Evolutionary conservation across 1,140 invertebrate genomes (phyloP).

Genomic region (Drosophila orosa): DNA sequence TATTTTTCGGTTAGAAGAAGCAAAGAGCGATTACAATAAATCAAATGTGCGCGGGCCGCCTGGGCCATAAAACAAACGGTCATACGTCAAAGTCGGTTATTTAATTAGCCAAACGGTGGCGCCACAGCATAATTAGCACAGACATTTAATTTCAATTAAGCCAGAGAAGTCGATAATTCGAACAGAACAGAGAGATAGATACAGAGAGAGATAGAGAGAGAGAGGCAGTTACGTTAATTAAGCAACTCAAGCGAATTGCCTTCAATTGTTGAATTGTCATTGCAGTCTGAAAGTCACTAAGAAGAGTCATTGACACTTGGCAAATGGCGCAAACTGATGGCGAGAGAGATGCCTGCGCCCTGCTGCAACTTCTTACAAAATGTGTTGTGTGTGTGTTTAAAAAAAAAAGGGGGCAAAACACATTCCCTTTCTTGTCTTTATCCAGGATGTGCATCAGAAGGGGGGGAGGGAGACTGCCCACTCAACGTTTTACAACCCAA

Average conservation of each 20-base stretch:
- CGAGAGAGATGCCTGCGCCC: slow-evolving; percentile 7
- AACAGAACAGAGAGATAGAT: neutral
- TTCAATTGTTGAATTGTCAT: slow-evolving; percentile 63
- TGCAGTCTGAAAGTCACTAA: slow-evolving; percentile 48
- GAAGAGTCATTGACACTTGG: slow-evolving; percentile 74
- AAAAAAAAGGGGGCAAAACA: neutral
- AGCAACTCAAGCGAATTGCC: slow-evolving; percentile 49
- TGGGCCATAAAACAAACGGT: slow-evolving; percentile 54
- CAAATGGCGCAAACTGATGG: slow-evolving; percentile 63
- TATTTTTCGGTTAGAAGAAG: slow-evolving; percentile 21
- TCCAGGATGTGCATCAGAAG: slow-evolving; percentile 8
- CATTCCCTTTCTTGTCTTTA: slow-evolving; percentile 3
- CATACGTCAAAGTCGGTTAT: slow-evolving; percentile 54
- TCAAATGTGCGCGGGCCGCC: slow-evolving; percentile 58
- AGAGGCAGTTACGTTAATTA: slow-evolving; percentile 63
- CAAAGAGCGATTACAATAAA: slow-evolving; percentile 54
- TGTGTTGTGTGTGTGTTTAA: slow-evolving; percentile 5
- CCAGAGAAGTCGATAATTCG: slow-evolving; percentile 34
- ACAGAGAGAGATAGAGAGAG: neutral
- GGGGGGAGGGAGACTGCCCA: neutral
- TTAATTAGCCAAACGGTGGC: slow-evolving; percentile 68
- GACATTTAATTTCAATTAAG: slow-evolving; percentile 52
- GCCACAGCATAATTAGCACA: slow-evolving; percentile 67
- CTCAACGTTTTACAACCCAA: slow-evolving; percentile 27
- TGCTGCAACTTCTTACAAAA: slow-evolving; percentile 51